A percentile compares a stretch with the other conserved stretches of the same genome.
Evolutionary conservation across 1,140 invertebrate species (phyloP).

Genomic region (Ceratosolen fusciceps): DNA sequence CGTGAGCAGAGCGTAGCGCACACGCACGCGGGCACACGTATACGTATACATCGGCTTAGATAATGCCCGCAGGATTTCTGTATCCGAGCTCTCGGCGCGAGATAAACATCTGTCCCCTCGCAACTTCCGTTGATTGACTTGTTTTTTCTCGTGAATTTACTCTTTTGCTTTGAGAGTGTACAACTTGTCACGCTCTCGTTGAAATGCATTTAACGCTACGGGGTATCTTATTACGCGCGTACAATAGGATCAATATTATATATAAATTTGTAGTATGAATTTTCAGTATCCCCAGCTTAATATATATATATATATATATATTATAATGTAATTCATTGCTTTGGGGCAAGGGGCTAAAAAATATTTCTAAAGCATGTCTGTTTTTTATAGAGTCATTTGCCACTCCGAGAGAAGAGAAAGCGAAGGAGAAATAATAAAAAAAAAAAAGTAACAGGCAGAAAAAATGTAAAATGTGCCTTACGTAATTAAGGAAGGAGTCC

Average conservation of each 20-base stretch:
- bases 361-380: background rate
- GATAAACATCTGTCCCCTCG: conserved; percentile 45
- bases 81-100: conserved; percentile 21
- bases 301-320: too few species aligned
- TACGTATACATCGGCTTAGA: too few species aligned
- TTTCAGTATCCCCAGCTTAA: too few species aligned
- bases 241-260: background rate
- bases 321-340: too few species aligned
- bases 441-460: background rate
- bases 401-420: too few species aligned
- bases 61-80: conserved; percentile 41
- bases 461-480: background rate
- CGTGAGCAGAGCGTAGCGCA: background rate
- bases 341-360: too few species aligned
- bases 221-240: background rate
- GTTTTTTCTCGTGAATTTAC: conserved; percentile 29
- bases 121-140: conserved; percentile 36
- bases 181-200: background rate
- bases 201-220: background rate
- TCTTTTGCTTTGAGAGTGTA: background rate
- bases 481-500: conserved; percentile 4
- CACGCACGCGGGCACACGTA: too few species aligned
- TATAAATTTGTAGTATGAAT: too few species aligned
- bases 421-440: too few species aligned
- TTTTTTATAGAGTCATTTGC: background rate